These are phyloP conservation scores for Spinus olivaceus DNA, from an alignment of 2,797 vertebrate species.

Conservation along the genomic window DNA sequence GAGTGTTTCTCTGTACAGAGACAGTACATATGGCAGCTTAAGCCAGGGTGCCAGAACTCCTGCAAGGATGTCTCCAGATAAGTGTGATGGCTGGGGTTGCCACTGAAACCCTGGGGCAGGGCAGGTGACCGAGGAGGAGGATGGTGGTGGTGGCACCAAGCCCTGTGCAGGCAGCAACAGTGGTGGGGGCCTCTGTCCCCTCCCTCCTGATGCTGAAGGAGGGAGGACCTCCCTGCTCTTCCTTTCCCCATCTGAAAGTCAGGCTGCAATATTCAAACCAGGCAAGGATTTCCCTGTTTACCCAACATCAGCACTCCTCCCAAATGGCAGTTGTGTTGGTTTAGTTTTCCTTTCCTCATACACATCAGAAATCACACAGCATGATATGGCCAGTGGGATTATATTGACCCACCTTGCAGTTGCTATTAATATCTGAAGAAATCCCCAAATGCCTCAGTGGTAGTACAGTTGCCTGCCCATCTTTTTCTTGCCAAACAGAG, in stretches of 20 bases:
- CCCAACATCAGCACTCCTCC: background rate
- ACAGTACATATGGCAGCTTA: background rate
- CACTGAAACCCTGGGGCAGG: background rate
- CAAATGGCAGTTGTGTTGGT: fast-evolving
- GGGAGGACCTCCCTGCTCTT: background rate
- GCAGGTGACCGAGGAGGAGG: background rate
- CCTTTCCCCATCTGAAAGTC: background rate
- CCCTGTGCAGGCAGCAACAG: background rate
- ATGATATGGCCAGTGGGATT: background rate
- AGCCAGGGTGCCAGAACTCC: background rate
- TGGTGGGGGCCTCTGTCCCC: fast-evolving
- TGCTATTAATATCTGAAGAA: background rate
- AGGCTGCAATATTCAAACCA: background rate
- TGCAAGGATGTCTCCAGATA: background rate
- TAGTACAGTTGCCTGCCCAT: background rate
- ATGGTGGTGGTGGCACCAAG: background rate
- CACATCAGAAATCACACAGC: background rate
- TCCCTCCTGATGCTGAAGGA: background rate
- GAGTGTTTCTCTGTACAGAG: background rate
- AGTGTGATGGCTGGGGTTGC: background rate
- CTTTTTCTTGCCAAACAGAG: background rate
- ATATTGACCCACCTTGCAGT: background rate
- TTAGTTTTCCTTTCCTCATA: background rate
- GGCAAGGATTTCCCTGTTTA: background rate
- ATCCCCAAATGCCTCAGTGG: background rate